Conservation (phyloP, 2,888 invertebrate species). For the Lycocerus yunnanus region DNA sequence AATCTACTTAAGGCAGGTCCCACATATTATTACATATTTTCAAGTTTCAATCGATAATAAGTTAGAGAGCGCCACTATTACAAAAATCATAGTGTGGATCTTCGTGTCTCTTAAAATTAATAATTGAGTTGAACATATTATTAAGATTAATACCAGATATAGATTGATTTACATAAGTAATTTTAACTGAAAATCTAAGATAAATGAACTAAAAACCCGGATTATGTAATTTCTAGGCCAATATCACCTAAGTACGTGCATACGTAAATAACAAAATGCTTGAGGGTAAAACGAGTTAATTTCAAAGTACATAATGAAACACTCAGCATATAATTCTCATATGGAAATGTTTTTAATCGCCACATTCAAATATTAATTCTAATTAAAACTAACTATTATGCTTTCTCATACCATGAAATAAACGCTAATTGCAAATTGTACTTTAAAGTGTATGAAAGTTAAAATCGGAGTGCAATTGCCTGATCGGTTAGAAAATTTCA, state of each 20-base stretch:
- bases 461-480: not conserved
- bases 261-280: slow-evolving; percentile 8
- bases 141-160: too few species aligned
- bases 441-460: not conserved
- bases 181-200: slow-evolving; percentile 17
- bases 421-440: not conserved
- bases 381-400: slow-evolving; percentile 27
- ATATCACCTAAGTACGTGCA: slow-evolving; percentile 17
- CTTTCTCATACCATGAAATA: slow-evolving; percentile 26
- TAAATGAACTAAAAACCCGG: slow-evolving; percentile 35
- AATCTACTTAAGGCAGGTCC: too few species aligned
- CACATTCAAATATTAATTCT: slow-evolving; percentile 25
- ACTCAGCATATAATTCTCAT: not conserved
- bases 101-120: too few species aligned
- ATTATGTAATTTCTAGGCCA: slow-evolving; percentile 38
- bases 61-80: too few species aligned
- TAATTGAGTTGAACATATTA: too few species aligned
- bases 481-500: too few species aligned
- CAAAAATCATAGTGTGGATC: too few species aligned
- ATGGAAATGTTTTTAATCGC: slow-evolving; percentile 19
- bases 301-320: not conserved
- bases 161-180: not conserved
- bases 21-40: too few species aligned
- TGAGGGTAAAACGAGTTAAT: not conserved
- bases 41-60: too few species aligned